phyloP scores from a whole-genome alignment of 2,797 vertebrate genomes.

The Astyanax mexicanus region DNA sequence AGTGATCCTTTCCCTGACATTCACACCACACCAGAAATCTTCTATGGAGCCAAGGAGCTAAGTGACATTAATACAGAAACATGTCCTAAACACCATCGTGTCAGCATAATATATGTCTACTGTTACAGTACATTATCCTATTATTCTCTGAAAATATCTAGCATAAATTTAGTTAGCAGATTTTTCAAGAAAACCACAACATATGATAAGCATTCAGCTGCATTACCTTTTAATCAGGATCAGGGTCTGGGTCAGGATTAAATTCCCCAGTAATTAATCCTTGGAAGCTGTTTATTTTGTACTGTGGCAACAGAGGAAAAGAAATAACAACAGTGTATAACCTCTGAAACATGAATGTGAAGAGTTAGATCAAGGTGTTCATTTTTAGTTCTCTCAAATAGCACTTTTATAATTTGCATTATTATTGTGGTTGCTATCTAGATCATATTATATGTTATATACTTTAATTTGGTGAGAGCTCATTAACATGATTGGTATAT shows the following conservation, averaged over 20 bases:
- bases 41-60: not conserved
- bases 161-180: not conserved
- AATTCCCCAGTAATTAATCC: not conserved
- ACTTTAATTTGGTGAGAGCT: too few species aligned
- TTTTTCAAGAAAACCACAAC: not conserved
- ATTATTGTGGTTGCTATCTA: too few species aligned
- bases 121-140: not conserved
- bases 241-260: not conserved
- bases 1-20: conserved; percentile 61
- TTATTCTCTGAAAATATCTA: too few species aligned
- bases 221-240: not conserved
- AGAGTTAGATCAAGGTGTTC: too few species aligned
- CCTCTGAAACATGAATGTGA: not conserved
- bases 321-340: too few species aligned
- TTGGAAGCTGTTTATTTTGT: not conserved
- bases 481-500: too few species aligned
- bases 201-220: not conserved
- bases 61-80: not conserved
- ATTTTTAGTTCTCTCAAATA: too few species aligned
- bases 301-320: not conserved
- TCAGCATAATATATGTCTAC: too few species aligned
- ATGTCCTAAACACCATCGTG: too few species aligned
- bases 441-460: too few species aligned
- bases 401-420: too few species aligned
- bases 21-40: too few species aligned